These are phyloP conservation scores for Onychostoma macrolepis DNA, from an alignment of 2,113 vertebrate species.

Conservation along the genomic window DNA sequence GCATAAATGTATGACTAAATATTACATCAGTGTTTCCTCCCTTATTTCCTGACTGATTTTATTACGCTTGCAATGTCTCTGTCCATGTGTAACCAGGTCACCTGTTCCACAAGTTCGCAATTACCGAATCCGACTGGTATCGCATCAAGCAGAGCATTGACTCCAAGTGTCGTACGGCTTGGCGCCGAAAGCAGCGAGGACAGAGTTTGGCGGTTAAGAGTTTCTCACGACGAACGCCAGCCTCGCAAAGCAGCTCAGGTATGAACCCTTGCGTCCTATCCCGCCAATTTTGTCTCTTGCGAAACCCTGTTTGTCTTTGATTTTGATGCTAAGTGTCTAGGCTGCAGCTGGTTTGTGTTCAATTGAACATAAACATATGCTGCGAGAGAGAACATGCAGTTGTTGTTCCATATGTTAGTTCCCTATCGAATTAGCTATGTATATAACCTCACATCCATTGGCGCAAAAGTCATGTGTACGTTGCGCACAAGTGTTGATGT, in stretches of 20 bases:
- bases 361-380: conserved; percentile 13
- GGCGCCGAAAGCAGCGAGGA: conserved; percentile 94
- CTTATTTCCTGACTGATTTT: not conserved
- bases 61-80: not conserved
- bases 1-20: not conserved
- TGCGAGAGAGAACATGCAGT: not conserved
- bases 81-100: conserved; percentile 80
- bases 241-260: conserved; percentile 80
- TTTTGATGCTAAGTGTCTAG: conserved; percentile 26
- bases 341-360: conserved; percentile 21
- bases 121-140: conserved; percentile 97
- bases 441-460: not conserved
- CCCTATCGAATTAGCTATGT: conserved; percentile 3
- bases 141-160: conserved; percentile 99
- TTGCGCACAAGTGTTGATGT: not conserved
- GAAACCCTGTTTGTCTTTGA: not conserved
- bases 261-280: not conserved
- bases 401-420: not conserved
- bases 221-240: conserved; percentile 90
- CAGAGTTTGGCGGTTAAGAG: conserved; percentile 98
- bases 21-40: not conserved
- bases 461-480: not conserved
- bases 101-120: conserved; percentile 94
- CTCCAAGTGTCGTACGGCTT: conserved; percentile 97
- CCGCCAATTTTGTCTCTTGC: not conserved